Conservation (phyloP, 1,140 invertebrate species). For the Drosophila funebris region DNA sequence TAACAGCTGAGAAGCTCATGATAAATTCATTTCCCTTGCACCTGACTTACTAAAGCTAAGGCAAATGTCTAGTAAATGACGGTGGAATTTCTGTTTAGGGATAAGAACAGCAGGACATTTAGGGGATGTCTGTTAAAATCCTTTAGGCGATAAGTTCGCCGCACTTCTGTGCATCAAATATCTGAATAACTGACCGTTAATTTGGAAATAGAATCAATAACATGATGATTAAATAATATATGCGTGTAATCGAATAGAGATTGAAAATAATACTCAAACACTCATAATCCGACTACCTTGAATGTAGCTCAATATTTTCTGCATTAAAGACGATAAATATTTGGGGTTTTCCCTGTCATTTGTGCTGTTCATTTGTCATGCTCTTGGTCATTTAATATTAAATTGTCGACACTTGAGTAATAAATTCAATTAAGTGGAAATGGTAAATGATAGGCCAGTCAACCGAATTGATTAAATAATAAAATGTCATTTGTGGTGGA, state of each 20-base stretch:
- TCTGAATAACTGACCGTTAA: background rate
- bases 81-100: background rate
- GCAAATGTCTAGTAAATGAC: background rate
- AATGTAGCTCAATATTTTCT: background rate
- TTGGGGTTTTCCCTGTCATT: background rate
- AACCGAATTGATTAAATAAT: slow-evolving; percentile 55
- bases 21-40: slow-evolving; percentile 72
- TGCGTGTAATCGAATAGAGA: too few relatives aligned
- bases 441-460: slow-evolving; percentile 39
- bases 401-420: slow-evolving; percentile 48
- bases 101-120: background rate
- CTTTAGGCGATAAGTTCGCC: background rate
- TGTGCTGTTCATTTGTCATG: slow-evolving; percentile 54
- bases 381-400: slow-evolving; percentile 54
- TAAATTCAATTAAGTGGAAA: slow-evolving; percentile 62
- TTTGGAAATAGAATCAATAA: background rate
- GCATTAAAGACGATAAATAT: background rate
- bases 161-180: background rate
- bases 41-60: slow-evolving; percentile 47
- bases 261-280: background rate
- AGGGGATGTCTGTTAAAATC: background rate
- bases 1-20: slow-evolving; percentile 58
- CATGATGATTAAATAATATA: background rate
- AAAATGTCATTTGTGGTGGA: slow-evolving; percentile 47
- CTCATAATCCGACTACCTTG: background rate